phyloP scores from a whole-genome alignment of 2,888 invertebrate species.

The Rapana venosa region DNA sequence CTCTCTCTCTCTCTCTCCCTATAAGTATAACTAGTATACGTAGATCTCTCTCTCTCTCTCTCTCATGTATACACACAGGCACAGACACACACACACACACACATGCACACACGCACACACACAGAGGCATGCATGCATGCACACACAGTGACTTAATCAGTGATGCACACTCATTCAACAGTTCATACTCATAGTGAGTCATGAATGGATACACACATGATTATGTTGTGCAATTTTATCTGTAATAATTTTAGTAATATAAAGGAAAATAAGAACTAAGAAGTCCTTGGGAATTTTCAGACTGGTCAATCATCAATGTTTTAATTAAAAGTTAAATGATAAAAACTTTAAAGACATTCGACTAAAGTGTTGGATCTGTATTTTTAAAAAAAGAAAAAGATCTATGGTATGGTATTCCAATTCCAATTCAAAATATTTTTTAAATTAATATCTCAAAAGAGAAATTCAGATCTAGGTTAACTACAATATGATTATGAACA shows the following conservation, averaged over 20 bases:
- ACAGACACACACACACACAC: neutral
- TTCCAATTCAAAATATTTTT: neutral
- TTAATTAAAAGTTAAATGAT: no score
- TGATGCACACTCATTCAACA: no score
- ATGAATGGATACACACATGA: no score
- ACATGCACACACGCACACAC: neutral
- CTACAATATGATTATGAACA: no score
- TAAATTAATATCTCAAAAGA: neutral
- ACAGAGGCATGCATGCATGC: neutral
- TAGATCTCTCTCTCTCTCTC: neutral
- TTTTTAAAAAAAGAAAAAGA: neutral
- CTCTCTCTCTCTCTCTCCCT: neutral
- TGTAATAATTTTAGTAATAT: neutral
- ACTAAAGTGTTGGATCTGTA: neutral
- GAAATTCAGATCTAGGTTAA: neutral
- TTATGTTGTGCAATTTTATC: neutral
- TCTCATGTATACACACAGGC: neutral
- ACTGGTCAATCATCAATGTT: no score
- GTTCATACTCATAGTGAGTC: no score
- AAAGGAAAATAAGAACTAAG: neutral
- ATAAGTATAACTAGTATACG: neutral
- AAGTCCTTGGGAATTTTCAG: no score
- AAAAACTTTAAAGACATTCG: neutral
- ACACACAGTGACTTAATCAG: neutral
- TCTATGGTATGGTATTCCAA: neutral